A percentile compares a stretch with the other conserved stretches of the same genome.
Conservation (phyloP, 2,113 vertebrate genomes). For the Entomyzon cyanotis region DNA sequence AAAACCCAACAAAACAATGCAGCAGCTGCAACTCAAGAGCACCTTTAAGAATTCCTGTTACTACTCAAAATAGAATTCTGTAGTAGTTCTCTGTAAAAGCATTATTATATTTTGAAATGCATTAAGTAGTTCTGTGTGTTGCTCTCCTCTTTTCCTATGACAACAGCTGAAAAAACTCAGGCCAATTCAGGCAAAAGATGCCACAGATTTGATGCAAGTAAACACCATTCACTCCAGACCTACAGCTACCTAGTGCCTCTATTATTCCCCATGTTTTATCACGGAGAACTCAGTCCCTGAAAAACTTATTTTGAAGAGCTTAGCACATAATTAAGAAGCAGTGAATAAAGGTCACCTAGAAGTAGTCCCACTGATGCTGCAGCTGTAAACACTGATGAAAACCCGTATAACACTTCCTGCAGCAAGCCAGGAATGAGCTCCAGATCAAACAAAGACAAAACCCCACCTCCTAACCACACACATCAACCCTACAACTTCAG, state of each 20-base stretch:
- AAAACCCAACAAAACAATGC: neutral
- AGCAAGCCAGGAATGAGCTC: neutral
- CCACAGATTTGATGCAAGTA: neutral
- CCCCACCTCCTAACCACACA: rapidly evolving
- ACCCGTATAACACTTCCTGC: neutral
- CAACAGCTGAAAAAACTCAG: neutral
- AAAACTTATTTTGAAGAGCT: neutral
- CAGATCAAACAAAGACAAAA: neutral
- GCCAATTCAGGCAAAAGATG: neutral
- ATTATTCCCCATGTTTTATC: neutral
- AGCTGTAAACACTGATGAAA: neutral
- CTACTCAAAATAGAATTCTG: neutral
- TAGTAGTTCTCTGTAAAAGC: neutral
- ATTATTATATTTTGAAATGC: neutral
- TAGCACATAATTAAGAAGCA: neutral
- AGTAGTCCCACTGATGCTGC: neutral
- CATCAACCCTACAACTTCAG: neutral
- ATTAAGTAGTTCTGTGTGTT: neutral
- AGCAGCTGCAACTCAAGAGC: neutral
- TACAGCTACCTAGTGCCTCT: neutral
- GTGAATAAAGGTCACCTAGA: neutral
- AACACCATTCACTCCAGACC: neutral
- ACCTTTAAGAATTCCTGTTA: neutral
- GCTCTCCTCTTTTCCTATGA: neutral
- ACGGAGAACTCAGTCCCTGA: neutral